phyloP scores from a whole-genome alignment of 2,797 vertebrate species.

The Malurus splendens region DNA sequence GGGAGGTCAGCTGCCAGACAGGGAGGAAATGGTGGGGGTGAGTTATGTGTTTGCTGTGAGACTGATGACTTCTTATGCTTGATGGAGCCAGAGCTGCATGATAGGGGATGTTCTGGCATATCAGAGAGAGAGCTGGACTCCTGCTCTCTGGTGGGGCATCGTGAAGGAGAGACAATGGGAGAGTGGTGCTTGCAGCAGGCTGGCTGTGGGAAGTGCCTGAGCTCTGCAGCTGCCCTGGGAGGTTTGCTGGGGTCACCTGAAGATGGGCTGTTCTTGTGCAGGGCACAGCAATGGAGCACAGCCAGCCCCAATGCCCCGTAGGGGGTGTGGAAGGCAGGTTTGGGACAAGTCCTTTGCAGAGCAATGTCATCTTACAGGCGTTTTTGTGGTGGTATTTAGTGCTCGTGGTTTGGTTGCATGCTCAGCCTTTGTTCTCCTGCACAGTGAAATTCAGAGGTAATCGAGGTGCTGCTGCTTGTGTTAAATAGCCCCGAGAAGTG shows the following conservation, averaged over 20 bases:
- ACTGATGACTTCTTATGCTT: constrained; percentile 73
- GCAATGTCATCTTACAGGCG: not conserved
- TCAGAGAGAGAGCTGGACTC: constrained; percentile 31
- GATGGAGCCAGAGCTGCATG: constrained; percentile 49
- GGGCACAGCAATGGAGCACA: not conserved
- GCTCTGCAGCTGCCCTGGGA: constrained; percentile 3
- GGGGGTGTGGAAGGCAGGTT: not conserved
- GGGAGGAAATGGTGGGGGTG: constrained; percentile 11
- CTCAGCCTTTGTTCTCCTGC: not conserved
- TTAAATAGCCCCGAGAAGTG: not conserved
- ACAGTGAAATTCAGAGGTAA: not conserved
- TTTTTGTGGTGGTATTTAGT: not conserved
- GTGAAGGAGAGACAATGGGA: constrained; percentile 59
- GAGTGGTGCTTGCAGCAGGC: constrained; percentile 10
- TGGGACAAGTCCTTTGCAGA: not conserved
- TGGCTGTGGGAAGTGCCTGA: constrained; percentile 70
- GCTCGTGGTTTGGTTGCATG: not conserved
- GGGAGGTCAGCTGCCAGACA: constrained; percentile 70
- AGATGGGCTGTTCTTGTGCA: not conserved
- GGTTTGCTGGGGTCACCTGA: not conserved
- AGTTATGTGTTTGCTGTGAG: constrained; percentile 63
- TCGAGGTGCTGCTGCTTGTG: not conserved
- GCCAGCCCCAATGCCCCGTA: not conserved
- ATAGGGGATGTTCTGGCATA: constrained; percentile 2
- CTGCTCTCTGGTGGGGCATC: constrained; percentile 46